These are phyloP conservation scores for Seriola rivoliana DNA, from an alignment of 2,113 vertebrate species.

Conservation along the genomic window DNA sequence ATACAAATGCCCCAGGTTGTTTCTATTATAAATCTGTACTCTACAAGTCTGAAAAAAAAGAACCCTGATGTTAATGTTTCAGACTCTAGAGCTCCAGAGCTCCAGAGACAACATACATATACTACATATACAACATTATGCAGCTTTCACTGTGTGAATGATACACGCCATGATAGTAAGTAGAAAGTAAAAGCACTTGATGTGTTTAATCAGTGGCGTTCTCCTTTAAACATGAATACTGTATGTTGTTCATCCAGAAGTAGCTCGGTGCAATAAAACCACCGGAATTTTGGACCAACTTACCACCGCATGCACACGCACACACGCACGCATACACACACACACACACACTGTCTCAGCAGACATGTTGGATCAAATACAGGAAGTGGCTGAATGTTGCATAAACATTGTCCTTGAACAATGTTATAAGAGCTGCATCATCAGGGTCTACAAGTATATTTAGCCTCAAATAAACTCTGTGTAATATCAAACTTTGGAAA, in stretches of 20 bases:
- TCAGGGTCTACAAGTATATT: not conserved
- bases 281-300: not conserved
- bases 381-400: not conserved
- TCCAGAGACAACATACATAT: not conserved
- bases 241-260: not conserved
- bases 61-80: not conserved
- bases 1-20: not conserved
- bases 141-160: not conserved
- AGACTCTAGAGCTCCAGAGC: not conserved
- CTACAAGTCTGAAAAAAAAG: not conserved
- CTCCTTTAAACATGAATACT: not conserved
- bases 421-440: not conserved
- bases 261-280: not conserved
- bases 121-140: not conserved
- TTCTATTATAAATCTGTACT: too few relatives aligned
- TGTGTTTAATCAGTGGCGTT: not conserved
- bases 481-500: not conserved
- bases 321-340: not conserved
- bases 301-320: not conserved
- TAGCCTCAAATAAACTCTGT: not conserved
- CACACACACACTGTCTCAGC: not conserved
- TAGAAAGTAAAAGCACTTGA: not conserved
- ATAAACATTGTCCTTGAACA: not conserved
- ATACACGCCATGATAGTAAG: not conserved
- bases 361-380: not conserved